Evolutionary conservation across 30 jellyfish, hydroid and myxozoan species (phyloP).

Genomic region (Aurelia coerulea): DNA sequence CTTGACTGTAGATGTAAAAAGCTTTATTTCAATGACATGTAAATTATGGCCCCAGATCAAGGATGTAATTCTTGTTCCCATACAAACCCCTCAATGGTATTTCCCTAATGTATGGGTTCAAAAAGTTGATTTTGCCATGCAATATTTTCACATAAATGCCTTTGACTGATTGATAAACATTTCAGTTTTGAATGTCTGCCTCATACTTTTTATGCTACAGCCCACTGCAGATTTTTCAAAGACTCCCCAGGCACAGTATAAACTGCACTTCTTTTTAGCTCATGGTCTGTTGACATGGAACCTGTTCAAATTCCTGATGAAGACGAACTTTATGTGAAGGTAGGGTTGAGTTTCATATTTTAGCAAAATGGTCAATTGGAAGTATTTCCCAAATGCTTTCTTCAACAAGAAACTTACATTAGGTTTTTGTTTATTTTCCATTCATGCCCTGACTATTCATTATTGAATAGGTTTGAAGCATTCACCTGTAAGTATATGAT

Average conservation of each 20-base stretch:
- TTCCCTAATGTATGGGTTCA: too few relatives aligned
- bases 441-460: too few relatives aligned
- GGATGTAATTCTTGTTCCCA: too few relatives aligned
- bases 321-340: constrained; percentile 1
- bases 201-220: not conserved
- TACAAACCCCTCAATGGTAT: too few relatives aligned
- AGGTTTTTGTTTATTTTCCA: too few relatives aligned
- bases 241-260: constrained; percentile 9
- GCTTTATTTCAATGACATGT: too few relatives aligned
- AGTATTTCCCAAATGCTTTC: not conserved
- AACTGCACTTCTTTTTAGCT: not conserved
- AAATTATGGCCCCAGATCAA: too few relatives aligned
- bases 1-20: too few relatives aligned
- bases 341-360: constrained; percentile 3
- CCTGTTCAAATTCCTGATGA: constrained; percentile 14
- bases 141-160: not conserved
- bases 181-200: too few relatives aligned
- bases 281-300: constrained; percentile 18
- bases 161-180: not conserved
- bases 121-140: too few relatives aligned
- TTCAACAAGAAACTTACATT: not conserved
- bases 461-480: too few relatives aligned
- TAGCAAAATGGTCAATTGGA: not conserved
- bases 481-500: too few relatives aligned
- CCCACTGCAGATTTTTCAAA: constrained; percentile 1